Percentiles rank a stretch among this genome's conserved stretches.
These are phyloP conservation scores for Pogona vitticeps DNA, from an alignment of 2,113 vertebrate genomes.

Conservation along the genomic window DNA sequence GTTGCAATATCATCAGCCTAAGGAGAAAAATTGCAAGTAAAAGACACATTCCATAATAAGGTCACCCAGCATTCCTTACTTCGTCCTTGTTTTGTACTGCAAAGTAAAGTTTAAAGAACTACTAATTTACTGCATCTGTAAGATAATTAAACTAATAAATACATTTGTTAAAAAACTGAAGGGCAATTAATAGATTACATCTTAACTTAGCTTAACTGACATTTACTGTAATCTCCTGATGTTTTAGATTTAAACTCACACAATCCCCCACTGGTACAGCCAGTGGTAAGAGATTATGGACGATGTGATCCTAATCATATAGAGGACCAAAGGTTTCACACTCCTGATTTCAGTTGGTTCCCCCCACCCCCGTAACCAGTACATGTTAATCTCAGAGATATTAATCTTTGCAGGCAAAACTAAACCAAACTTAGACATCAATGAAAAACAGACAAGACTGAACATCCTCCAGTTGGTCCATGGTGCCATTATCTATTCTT, in stretches of 20 bases:
- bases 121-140: not conserved
- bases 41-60: not conserved
- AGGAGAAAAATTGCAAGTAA: constrained; percentile 29
- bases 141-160: too few relatives aligned
- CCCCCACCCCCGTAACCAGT: too few relatives aligned
- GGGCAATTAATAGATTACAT: not conserved
- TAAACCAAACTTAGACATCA: not conserved
- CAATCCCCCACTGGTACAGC: too few relatives aligned
- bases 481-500: not conserved
- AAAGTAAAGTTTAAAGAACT: not conserved
- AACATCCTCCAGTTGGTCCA: not conserved
- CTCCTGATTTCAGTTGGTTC: not conserved
- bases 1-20: constrained; percentile 11
- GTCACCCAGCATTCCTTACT: not conserved
- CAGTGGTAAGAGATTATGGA: too few relatives aligned
- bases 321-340: constrained; percentile 18
- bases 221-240: not conserved
- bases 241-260: too few relatives aligned
- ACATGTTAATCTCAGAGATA: too few relatives aligned
- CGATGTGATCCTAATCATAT: too few relatives aligned
- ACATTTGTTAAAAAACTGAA: not conserved
- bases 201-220: not conserved
- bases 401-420: not conserved
- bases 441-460: not conserved
- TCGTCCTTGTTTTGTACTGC: not conserved